A percentile compares a stretch with the other conserved stretches of the same genome.
Evolutionary conservation across 64 coral and sea anemone genomes (phyloP).

Genomic region (Acropora yongei): DNA sequence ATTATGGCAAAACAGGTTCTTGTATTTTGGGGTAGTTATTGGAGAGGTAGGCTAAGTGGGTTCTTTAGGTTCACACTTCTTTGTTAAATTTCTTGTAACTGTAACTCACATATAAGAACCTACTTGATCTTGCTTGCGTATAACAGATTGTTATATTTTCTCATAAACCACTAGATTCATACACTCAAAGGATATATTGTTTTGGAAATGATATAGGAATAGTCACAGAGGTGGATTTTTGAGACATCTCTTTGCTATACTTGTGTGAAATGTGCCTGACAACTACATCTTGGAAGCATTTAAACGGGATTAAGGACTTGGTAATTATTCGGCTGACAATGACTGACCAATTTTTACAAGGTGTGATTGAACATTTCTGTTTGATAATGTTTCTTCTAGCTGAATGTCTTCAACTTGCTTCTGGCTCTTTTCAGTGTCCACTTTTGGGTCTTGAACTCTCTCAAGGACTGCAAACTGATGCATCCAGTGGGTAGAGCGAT

Average conservation of each 20-base stretch:
- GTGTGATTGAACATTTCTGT: conserved; percentile 16
- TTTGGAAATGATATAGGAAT: not conserved
- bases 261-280: conserved; percentile 34
- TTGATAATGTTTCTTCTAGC: not conserved
- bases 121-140: too few relatives aligned
- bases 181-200: too few relatives aligned
- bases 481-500: conserved; percentile 65
- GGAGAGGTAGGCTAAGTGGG: too few relatives aligned
- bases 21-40: not conserved
- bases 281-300: conserved; percentile 7
- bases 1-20: not conserved
- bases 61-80: too few relatives aligned
- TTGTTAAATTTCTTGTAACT: too few relatives aligned
- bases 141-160: not conserved
- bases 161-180: not conserved
- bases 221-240: conserved; percentile 35
- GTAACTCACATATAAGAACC: too few relatives aligned
- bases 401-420: conserved; percentile 19
- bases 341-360: conserved; percentile 9
- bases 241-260: conserved; percentile 26
- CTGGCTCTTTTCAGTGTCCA: conserved; percentile 8
- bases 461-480: conserved; percentile 63
- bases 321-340: not conserved
- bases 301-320: conserved; percentile 12
- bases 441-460: conserved; percentile 42